phyloP scores from a whole-genome alignment of 2,797 vertebrate genomes.

The Miichthys miiuy region DNA sequence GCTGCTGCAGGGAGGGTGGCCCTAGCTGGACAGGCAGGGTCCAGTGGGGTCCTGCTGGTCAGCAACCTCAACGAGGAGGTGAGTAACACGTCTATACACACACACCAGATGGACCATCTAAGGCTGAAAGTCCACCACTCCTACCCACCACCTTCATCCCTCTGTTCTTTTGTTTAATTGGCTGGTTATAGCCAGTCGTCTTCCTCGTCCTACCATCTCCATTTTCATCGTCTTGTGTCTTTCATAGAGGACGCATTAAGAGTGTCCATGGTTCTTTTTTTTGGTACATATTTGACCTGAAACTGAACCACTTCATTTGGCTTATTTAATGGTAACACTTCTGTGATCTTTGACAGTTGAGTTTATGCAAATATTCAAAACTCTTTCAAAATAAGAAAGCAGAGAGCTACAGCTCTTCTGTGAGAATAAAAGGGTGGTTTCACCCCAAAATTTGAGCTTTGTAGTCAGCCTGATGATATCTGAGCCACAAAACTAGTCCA shows the following conservation, averaged over 20 bases:
- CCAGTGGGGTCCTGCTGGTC: conserved; percentile 95
- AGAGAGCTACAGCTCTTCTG: background rate
- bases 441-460: background rate
- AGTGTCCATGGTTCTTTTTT: background rate
- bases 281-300: background rate
- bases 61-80: conserved; percentile 99
- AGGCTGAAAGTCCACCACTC: conserved; percentile 17
- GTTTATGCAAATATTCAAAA: background rate
- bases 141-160: conserved; percentile 23
- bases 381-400: background rate
- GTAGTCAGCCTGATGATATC: background rate
- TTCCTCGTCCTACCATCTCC: conserved; percentile 42
- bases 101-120: conserved; percentile 22
- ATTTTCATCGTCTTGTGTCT: conserved; percentile 50
- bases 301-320: background rate
- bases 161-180: conserved; percentile 10
- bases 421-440: background rate
- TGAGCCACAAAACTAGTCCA: background rate
- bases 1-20: conserved; percentile 95
- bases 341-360: background rate
- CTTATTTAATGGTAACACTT: background rate
- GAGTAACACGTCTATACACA: conserved; percentile 71
- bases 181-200: conserved; percentile 14
- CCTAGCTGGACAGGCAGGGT: conserved; percentile 91
- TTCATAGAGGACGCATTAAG: background rate